Base-by-base conservation (phyloP, 2,797 vertebrate genomes). In the Pseudochaenichthys georgianus region DNA sequence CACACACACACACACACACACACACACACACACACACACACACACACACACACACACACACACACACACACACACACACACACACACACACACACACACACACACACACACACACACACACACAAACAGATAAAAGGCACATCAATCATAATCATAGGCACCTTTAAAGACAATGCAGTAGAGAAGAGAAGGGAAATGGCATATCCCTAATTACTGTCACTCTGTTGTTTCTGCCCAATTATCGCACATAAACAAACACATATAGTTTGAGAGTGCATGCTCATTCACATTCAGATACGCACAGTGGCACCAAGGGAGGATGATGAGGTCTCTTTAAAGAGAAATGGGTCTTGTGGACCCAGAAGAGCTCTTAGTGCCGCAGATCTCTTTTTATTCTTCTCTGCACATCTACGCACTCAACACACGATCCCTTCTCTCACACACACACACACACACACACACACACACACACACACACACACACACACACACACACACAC, bases 101-200 rank as follows among this genome's bases (percentile, higher is more conserved):
- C n/a, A n/a, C n/a, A n/a, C n/a, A n/a, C n/a, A n/a, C n/a, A n/a
- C n/a, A n/a, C n/a, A n/a, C n/a, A n/a, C n/a, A n/a, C n/a, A n/a
- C n/a, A n/a, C n/a, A n/a, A n/a, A n/a, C n/a, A n/a, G n/a, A n/a
- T 85, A 92, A 94, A 91, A 93, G 85, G 78, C 86, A 80, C 92
- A 94, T 95, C 93, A 94, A 92, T 95, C 93, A 93, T 88, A 86
- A 88, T 89, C 90, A 88, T 45, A 48, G 75, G 72, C 92, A 94
- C 93, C 93, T 94, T 94, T 93, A 92, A 90, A 93, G 91, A 95
- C 94, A 95, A 94, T 94, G 50, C 88, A 73, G 75, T 79, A 34
- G 62, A 75, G 78, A 80, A 69, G 67, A 80, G 78, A 79, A 70
- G 84, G 90, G 83, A 92, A 94, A 93, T 93, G 93, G 89, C 93